Evolutionary conservation across 1,140 invertebrate genomes (phyloP), one percentile per base, ranked within the genome.

Genomic region (Drosophila malerkotliana): DNA sequence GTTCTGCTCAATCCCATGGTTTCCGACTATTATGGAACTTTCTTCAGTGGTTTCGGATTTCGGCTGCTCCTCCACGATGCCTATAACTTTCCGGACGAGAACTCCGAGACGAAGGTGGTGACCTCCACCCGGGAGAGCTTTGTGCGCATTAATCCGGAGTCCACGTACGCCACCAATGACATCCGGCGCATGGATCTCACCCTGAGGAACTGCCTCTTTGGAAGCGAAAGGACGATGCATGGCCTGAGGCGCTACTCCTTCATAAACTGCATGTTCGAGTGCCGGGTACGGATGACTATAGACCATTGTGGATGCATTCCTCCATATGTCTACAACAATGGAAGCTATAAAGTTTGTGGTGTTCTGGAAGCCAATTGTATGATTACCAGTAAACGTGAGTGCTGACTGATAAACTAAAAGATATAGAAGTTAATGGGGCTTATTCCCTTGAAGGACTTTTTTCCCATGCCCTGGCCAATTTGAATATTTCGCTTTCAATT

Each of bases 191-290:
- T 95, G 60, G 64, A 79, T 0, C 68, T 93, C 1, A 64, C 90
- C 3, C 76, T 90, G 15, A 90, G 94, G 32, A 92, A 93, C 24
- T 95, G 95, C 63, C 92, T 94, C 39, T 94, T 94, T 72, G 75
- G 79, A 3, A 74, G 93, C 18, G 94, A 95, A 92, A 88, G 77
- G 0, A 67, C 78, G 52, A 66, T 92, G 10, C 72, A 77, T 0
- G 72, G 80, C 1, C 92, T 94, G 10, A 75, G 77, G 1, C 90
- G 91, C 1, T 95, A 95, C 56, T 94, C 94, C 0, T 95, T 94
- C 62, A 92, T 93, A 55, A 95, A 95, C 74, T 95, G 95, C 76
- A 92, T 95, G 91, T 91, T 92, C 0, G 93, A 94, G 55, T 94
- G 94, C 72, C 92, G 93, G 15, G 88, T 93, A 10, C 77, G 84